Evolutionary conservation across 2,797 vertebrate species (phyloP).

Genomic region (Philypnodon macrostomus): DNA sequence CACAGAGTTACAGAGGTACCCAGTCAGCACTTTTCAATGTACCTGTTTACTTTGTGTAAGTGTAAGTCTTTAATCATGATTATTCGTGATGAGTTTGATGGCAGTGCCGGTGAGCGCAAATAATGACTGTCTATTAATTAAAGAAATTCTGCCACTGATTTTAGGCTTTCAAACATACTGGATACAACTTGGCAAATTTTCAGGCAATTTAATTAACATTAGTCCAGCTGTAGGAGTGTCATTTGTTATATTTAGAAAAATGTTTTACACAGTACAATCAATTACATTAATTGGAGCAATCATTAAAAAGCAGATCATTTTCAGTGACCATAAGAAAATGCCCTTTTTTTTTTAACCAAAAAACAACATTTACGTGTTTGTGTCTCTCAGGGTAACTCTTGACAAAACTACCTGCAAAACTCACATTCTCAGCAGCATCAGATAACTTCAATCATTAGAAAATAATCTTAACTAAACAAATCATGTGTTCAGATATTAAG

Average conservation of each 20-base stretch:
- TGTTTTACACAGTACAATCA: not conserved
- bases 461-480: too few species aligned
- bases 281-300: not conserved
- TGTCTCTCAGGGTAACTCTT: slow-evolving; percentile 4
- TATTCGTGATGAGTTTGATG: slow-evolving; percentile 5
- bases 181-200: not conserved
- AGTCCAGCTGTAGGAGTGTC: not conserved
- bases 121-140: slow-evolving; percentile 34
- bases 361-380: not conserved
- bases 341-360: too few species aligned
- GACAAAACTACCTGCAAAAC: not conserved
- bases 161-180: slow-evolving; percentile 9
- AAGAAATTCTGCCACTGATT: slow-evolving; percentile 14
- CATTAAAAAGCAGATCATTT: not conserved
- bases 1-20: slow-evolving; percentile 17
- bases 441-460: too few species aligned
- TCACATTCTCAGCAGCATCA: not conserved
- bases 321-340: not conserved
- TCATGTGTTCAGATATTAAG: too few species aligned
- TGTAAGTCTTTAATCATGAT: slow-evolving; percentile 21
- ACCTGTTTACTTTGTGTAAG: slow-evolving; percentile 12
- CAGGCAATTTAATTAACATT: not conserved
- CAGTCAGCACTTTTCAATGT: slow-evolving; percentile 22
- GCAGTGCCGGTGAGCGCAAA: slow-evolving; percentile 23
- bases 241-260: not conserved